Evolutionary conservation across 2,888 invertebrate genomes (phyloP).

Genomic region (Protonemura montana): DNA sequence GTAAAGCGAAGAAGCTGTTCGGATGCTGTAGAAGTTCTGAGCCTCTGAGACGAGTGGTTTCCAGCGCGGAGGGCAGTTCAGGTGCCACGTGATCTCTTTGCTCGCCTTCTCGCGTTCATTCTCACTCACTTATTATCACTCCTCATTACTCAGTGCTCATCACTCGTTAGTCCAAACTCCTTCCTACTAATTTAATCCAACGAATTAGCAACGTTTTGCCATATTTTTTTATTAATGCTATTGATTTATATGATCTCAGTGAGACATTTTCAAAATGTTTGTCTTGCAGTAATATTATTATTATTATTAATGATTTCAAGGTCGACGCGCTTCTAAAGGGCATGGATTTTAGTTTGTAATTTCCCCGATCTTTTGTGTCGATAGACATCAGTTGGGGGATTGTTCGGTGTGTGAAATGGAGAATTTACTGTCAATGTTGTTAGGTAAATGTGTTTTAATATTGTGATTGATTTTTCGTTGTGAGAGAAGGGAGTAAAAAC

Average conservation of each 20-base stretch:
- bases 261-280: not conserved
- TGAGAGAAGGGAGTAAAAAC: not conserved
- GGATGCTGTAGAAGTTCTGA: not conserved
- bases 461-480: not conserved
- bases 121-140: slow-evolving; percentile 24
- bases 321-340: not conserved
- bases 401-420: not conserved
- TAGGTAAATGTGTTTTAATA: not conserved
- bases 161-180: not conserved
- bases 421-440: not conserved
- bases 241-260: not conserved
- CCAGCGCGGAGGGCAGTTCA: slow-evolving; percentile 37
- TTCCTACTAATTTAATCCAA: not conserved
- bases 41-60: not conserved
- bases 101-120: slow-evolving; percentile 3
- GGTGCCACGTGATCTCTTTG: slow-evolving; percentile 15
- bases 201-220: not conserved
- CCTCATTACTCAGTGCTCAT: not conserved
- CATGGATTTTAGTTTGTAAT: not conserved
- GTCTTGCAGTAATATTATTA: not conserved
- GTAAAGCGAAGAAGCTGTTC: not conserved
- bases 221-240: not conserved
- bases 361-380: not conserved
- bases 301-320: not conserved
- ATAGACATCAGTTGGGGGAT: not conserved